A percentile compares a stretch with the other conserved stretches of the same genome.
Conservation (phyloP, 1,140 invertebrate genomes). For the Argopecten irradians region DNA sequence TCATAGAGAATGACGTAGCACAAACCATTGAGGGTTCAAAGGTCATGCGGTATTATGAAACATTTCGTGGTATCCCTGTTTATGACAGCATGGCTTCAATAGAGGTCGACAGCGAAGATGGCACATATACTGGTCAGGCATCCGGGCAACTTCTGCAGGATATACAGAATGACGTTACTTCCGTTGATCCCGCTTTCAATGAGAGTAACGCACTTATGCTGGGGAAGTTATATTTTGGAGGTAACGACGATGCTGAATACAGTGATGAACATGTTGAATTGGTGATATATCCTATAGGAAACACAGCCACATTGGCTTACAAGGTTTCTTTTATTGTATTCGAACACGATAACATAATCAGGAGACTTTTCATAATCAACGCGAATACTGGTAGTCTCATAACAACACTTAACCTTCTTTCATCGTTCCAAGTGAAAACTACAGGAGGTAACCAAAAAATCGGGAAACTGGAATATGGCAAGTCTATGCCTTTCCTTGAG, state of each 20-base stretch:
- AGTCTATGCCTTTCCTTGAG: conserved; percentile 33
- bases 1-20: conserved; percentile 25
- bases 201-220: background rate
- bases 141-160: conserved; percentile 32
- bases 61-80: conserved; percentile 47
- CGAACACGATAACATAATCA: background rate
- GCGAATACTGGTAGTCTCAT: conserved; percentile 45
- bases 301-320: conserved; percentile 39
- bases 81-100: conserved; percentile 35
- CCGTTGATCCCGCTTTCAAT: conserved; percentile 15
- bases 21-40: conserved; percentile 44
- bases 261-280: background rate
- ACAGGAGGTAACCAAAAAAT: conserved; percentile 50
- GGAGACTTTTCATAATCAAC: conserved; percentile 41
- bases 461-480: conserved; percentile 44
- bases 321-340: conserved; percentile 33
- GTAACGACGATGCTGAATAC: background rate
- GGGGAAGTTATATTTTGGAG: background rate
- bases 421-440: conserved; percentile 24
- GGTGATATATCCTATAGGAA: background rate
- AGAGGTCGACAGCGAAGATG: conserved; percentile 36
- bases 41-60: conserved; percentile 47
- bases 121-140: conserved; percentile 41
- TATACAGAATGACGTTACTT: conserved; percentile 31
- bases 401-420: background rate